Base-by-base conservation (phyloP, 2,888 invertebrate genomes). In the Napeogenes inachia region DNA sequence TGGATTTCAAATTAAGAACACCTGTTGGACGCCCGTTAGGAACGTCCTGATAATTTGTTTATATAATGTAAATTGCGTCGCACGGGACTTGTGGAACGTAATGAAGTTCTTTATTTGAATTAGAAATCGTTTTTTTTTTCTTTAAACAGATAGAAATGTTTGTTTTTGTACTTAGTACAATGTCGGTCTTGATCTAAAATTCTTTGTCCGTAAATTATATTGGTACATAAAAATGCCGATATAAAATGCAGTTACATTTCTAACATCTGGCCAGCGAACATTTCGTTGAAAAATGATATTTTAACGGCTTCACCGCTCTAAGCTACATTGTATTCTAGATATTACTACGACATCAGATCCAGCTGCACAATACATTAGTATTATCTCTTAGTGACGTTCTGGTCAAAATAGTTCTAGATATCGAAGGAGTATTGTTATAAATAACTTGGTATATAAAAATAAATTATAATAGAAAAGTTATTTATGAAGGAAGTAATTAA, bases 1-100 rank as follows among this genome's bases (percentile, higher is more conserved):
- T 84, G 80, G 80, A 81, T 81, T 81, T 74, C 77, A 81, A 87
- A 87, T 86, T 82, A 83, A 78, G 75, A 76, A 77, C 87, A 87
- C 87, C 87, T 87, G 87, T 87, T 87, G 85, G 75, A 68, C 71
- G 68, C 63, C 42, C 65, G 70, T 69, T 71, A 67, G 73, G 71
- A 72, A 71, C 65, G 69, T 71, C 67, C 75, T 71, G 79, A 82
- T 79, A 83, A 85, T 85, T 82, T 85, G 85, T 85, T 84, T 84
- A 79, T 79, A 75, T 76, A 79, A 80, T 80, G 81, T 78, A 81
- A 81, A 84, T 84, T 82, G 79, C 76, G 78, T 75, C 68, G 74
- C 73, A 73, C 71, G 72, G 79, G 78, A 76, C 75, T 62, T 68
- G 66, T 74, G 75, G 74, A 73, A 60, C 61, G 69, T 67, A 79